Evolutionary conservation across 2,888 invertebrate genomes (phyloP), one percentile per base, ranked within the genome.

Genomic region (Shargacucullia verbasci): DNA sequence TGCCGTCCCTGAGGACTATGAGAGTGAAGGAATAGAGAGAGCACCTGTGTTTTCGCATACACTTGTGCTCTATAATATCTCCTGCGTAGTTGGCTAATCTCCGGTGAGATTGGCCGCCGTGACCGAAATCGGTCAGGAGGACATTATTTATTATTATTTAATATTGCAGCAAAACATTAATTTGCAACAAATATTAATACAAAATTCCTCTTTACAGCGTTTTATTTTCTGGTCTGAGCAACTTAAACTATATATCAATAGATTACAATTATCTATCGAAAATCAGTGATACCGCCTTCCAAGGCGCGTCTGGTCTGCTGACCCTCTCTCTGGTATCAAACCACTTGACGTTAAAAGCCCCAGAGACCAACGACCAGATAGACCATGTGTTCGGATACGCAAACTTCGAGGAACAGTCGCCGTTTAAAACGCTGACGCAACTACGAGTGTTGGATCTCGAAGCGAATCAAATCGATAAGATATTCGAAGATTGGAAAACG

Each of bases 291-390:
- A 6, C 37, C 41, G n/a, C 69, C 11, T 60, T 47, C 47, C 12
- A 14, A 4, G 75, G 75, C 0, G 65, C 59, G 0, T 5, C 2
- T 0, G 8, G 20, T 0, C 59, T 82, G 4, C 6, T 37, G 0
- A 12, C 13, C 0, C 45, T 85, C 5, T 64, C 79, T 0, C 38
- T 85, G 0, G 60, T 71, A 1, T 20, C 60, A 10, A 86, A 86
- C 57, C 15, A 37, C 1, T 54, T 86, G 6, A 38, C n/a, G n/a
- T n/a, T n/a, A n/a, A n/a, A n/a, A n/a, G n/a, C 56, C 0, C n/a
- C 70, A 0, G 4, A 12, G 6, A 2, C 35, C 48, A 0, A 50
- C 2, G 29, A 49, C 25, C 5, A 20, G 31, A n/a, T 6, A 4
- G 7, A 6, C 8, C 29, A 8, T 3, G 27, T 27, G 27, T n/a